Conservation (phyloP, 1,140 invertebrate genomes). For the Paramacrobiotus metropolitanus region DNA sequence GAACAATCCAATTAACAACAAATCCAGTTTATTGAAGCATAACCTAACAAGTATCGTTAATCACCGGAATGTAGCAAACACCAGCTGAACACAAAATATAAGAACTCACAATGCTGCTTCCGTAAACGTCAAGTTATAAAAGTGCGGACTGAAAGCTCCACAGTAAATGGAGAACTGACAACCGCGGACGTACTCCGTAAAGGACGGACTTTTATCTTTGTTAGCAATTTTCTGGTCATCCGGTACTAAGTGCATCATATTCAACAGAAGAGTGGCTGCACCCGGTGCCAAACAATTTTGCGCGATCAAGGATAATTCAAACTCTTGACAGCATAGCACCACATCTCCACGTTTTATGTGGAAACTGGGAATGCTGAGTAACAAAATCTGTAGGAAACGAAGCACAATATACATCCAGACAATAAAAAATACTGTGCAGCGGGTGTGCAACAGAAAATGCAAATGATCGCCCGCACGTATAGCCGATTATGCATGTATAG, state of each 20-base stretch:
- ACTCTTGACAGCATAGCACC: neutral
- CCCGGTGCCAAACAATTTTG: neutral
- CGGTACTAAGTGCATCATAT: neutral
- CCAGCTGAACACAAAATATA: too few relatives aligned
- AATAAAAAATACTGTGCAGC: too few relatives aligned
- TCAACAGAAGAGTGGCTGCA: neutral
- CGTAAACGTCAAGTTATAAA: neutral
- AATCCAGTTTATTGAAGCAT: neutral
- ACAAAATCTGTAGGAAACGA: neutral
- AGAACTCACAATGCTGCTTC: neutral
- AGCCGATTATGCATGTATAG: too few relatives aligned
- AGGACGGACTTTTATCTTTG: too few relatives aligned
- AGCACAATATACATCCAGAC: neutral
- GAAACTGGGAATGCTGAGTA: neutral
- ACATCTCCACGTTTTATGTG: neutral
- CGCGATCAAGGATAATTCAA: neutral
- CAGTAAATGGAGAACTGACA: neutral
- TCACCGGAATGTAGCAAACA: too few relatives aligned
- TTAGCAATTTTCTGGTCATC: neutral
- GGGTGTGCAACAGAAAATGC: too few relatives aligned
- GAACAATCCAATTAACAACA: neutral
- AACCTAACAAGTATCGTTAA: too few relatives aligned
- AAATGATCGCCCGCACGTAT: too few relatives aligned
- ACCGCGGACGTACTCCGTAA: neutral
- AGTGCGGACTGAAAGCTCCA: neutral